phyloP scores from a whole-genome alignment of 1,140 invertebrate genomes.

The Drosophila lacertosa region DNA sequence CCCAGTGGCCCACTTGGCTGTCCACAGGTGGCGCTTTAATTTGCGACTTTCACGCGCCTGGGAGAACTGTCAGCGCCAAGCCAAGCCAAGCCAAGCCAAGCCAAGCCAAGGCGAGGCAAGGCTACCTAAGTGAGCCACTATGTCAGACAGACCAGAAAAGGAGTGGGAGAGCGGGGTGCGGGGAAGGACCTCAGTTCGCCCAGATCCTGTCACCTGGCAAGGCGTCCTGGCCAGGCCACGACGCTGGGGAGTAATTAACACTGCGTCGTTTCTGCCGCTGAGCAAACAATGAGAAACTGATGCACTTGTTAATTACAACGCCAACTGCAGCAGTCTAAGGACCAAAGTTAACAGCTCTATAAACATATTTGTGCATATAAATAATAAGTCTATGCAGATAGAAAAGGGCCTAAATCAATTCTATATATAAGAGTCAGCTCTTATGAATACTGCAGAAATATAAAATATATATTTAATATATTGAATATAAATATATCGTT shows the following conservation, averaged over 20 bases:
- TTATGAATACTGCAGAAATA: no score
- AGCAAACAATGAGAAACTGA: conserved; percentile 69
- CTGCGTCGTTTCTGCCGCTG: conserved; percentile 61
- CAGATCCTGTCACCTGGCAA: conserved; percentile 19
- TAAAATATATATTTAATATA: no score
- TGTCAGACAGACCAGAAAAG: conserved; percentile 54
- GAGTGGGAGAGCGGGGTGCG: background rate
- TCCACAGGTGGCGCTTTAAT: conserved; percentile 74
- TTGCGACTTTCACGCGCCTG: conserved; percentile 59
- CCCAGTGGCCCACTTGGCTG: conserved; percentile 32
- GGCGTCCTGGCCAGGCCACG: background rate
- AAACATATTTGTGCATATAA: background rate
- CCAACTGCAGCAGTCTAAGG: conserved; percentile 39
- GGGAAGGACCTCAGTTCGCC: background rate
- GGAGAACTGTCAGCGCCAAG: conserved; percentile 45
- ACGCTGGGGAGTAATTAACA: conserved; percentile 75
- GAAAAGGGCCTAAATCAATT: no score
- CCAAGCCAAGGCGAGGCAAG: no score
- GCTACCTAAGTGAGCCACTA: conserved; percentile 72
- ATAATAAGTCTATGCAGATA: background rate
- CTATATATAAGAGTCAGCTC: no score
- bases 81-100: no score
- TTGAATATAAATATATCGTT: no score
- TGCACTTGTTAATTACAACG: conserved; percentile 73
- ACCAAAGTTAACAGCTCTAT: background rate